phyloP scores from a whole-genome alignment of 2,888 invertebrate genomes.

The Elmis aenea region DNA sequence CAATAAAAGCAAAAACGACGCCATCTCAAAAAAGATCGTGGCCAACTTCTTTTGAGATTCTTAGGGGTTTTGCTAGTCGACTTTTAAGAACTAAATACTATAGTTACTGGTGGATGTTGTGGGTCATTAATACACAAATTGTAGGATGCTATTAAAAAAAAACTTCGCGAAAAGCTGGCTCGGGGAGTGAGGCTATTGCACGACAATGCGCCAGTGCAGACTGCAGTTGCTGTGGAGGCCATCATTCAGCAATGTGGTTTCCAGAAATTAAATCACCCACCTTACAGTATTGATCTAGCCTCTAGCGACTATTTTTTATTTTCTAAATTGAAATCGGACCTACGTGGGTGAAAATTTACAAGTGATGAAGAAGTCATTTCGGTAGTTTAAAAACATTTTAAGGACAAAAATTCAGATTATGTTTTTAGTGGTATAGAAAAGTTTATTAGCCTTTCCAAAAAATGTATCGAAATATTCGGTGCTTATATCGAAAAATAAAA shows the following conservation, averaged over 20 bases:
- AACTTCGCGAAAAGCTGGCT: not conserved
- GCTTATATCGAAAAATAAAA: too few species aligned
- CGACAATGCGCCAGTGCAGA: slow-evolving; percentile 1
- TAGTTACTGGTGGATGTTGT: not conserved
- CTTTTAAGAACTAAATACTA: slow-evolving; percentile 2
- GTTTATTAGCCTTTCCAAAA: too few species aligned
- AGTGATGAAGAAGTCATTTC: too few species aligned
- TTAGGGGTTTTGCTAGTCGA: slow-evolving; percentile 1
- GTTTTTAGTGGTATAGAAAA: too few species aligned
- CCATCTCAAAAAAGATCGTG: too few species aligned
- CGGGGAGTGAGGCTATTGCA: not conserved
- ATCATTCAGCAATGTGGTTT: not conserved
- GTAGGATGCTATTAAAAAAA: slow-evolving; percentile 1
- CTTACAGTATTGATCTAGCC: too few species aligned
- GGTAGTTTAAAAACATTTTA: too few species aligned
- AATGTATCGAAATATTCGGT: too few species aligned
- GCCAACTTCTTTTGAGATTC: slow-evolving; percentile 2
- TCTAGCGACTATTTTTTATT: too few species aligned
- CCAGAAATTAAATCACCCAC: not conserved
- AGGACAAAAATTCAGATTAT: too few species aligned
- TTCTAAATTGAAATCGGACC: too few species aligned
- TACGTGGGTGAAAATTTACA: too few species aligned
- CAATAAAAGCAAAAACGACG: slow-evolving; percentile 2
- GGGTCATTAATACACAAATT: slow-evolving; percentile 3
- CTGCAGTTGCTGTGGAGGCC: not conserved